A percentile compares a stretch with the other conserved stretches of the same genome.
Conservation (phyloP, 2,113 vertebrate genomes). For the Mixornis gularis region DNA sequence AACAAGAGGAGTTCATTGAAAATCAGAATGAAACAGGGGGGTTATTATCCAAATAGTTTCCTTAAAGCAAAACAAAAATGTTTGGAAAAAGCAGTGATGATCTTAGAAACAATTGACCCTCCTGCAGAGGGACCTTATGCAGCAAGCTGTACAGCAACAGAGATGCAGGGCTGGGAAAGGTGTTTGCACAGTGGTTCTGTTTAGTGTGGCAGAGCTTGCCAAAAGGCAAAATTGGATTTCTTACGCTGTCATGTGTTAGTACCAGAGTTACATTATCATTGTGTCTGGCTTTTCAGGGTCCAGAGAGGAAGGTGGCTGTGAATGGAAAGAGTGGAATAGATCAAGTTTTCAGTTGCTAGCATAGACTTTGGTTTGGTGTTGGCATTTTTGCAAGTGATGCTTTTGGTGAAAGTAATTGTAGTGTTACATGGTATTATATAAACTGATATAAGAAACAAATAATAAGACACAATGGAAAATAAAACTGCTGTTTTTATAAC, state of each 20-base stretch:
- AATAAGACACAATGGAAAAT: neutral
- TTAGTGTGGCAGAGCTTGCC: neutral
- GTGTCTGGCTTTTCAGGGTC: neutral
- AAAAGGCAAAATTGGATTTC: neutral
- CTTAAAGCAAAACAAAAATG: conserved; percentile 17
- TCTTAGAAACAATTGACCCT: neutral
- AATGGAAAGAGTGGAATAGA: neutral
- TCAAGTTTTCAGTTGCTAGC: neutral
- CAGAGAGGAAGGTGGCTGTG: neutral
- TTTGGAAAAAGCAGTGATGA: neutral
- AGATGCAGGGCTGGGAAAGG: neutral
- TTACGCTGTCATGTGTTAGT: neutral
- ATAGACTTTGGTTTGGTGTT: neutral
- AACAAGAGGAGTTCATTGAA: conserved; percentile 29
- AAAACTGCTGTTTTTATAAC: neutral
- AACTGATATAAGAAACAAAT: neutral
- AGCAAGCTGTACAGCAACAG: neutral
- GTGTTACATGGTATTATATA: neutral
- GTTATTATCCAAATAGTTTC: neutral
- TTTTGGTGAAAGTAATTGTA: neutral
- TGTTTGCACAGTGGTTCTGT: neutral
- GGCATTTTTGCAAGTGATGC: neutral
- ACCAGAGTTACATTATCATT: neutral
- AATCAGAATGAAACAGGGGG: conserved; percentile 19
- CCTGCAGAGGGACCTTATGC: neutral